Evolutionary conservation across 2,888 invertebrate genomes (phyloP), one percentile per base, ranked within the genome.

Genomic region (Piscicola geometra): DNA sequence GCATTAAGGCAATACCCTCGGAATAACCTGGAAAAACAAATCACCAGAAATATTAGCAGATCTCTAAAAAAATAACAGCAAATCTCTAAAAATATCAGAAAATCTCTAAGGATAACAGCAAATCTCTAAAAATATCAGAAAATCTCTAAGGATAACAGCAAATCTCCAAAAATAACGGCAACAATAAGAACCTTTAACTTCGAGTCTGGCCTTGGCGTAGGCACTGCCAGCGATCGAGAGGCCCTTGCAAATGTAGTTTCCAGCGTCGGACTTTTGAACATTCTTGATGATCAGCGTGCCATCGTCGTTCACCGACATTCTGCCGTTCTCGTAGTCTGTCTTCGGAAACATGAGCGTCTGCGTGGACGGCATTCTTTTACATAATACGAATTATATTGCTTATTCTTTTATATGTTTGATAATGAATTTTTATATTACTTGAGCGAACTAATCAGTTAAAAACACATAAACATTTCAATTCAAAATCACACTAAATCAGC

Each of bases 291-390:
- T 75, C 68, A 81, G 76, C 12, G 78, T 78, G 9, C 80, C 80
- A 32, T 79, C 83, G 91, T 90, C 87, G 94, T 93, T 86, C 90
- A 91, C 79, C 94, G 95, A 88, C 92, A 92, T 85, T 92, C 90
- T 94, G n/a, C 60, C 60, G 3, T 56, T 21, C 89, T 80, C 89
- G 86, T 85, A 76, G 71, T 80, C 79, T 41, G 80, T 78, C 21
- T 77, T 71, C 1, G 80, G 80, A 67, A 81, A 81, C 79, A 81
- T 80, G 71, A 81, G 77, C 25, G 92, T 90, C 85, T 86, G 79
- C 12, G 80, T 9, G 41, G 41, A 41, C 15, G 41, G n/a, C n/a
- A n/a, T 21, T 47, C 50, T n/a, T 64, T 28, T 25, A 64, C n/a
- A 28, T 64, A 15, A 25, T 64, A 64, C 66, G 9, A 64, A n/a